Evolutionary conservation across 35 echinoderm and acorn worm species (phyloP), one percentile per base, ranked within the genome.

Genomic region (Holothuria glaberrima): DNA sequence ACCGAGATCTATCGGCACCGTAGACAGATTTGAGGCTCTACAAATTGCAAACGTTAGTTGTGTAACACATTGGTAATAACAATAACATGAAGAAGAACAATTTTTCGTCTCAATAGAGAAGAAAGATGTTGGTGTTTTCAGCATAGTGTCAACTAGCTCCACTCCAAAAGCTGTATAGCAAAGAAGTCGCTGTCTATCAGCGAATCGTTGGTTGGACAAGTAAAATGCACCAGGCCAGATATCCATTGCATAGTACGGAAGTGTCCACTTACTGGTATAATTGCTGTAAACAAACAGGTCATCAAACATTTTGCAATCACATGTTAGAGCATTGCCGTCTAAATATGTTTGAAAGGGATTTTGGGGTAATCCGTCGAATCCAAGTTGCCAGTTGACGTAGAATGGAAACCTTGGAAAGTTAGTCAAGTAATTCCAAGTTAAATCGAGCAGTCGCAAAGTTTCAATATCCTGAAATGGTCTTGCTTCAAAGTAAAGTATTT

Each of bases 231-330:
- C 82, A 18, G 82, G 82, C 82, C 82, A 86, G 18, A 62, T 86
- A 9, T 22, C 5, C 3, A 14, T 45, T 19, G 61, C 18, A 82
- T 82, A 82, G 34, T 78, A 78, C 6, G 74, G 74, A 5, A 82
- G 46, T 26, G 27, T 54, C 61, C 82, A 64, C 34, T 86, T 2
- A 20, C 54, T 26, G 32, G 17, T 67, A 63, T 22, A 12, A 6
- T 5, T 30, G 34, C 34, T 41, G 6, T 66, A n/a, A 16, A 20
- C 61, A 30, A 86, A 86, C 13, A 86, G 18, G 25, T 64, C 58
- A 86, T 45, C 10, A 41, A 86, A 86, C 82, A 86, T 86, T 9
- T 7, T 20, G 24, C 82, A 86, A 86, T 86, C 59, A 67, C 82
- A 86, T 41, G 24, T 0, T 2, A 86, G 46, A 24, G 82, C 54